Conservation (phyloP, 2,797 vertebrate genomes). For the Lycodopsis pacificus region DNA sequence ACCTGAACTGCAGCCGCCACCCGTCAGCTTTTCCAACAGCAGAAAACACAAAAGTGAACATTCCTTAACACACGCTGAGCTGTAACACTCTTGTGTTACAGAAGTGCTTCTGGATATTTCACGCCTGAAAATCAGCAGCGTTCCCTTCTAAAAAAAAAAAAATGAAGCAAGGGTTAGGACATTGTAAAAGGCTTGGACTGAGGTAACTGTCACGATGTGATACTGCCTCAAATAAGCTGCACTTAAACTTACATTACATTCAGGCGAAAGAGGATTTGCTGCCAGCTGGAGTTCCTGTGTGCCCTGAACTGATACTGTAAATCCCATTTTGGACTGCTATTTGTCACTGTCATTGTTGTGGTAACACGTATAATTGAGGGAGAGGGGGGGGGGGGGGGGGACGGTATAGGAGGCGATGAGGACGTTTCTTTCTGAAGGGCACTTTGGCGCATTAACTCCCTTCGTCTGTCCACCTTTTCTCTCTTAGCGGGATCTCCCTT, state of each 20-base stretch:
- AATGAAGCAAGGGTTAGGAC: slow-evolving; percentile 1
- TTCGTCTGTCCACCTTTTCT: not conserved
- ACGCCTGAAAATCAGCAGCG: slow-evolving; percentile 11
- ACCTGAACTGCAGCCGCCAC: not conserved
- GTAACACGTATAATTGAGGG: slow-evolving; percentile 65
- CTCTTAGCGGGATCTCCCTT: slow-evolving; percentile 21
- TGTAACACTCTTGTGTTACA: slow-evolving; percentile 37
- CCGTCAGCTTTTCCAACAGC: not conserved
- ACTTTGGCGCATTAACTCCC: slow-evolving; percentile 38
- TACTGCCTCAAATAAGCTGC: slow-evolving; percentile 57
- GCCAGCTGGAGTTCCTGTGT: slow-evolving; percentile 58
- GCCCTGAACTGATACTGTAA: slow-evolving; percentile 64
- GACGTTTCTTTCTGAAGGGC: slow-evolving; percentile 60
- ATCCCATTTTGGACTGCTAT: slow-evolving; percentile 69
- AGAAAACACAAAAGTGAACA: slow-evolving; percentile 12
- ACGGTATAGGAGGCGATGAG: slow-evolving; percentile 28
- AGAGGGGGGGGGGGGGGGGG: not conserved
- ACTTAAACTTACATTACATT: slow-evolving; percentile 63
- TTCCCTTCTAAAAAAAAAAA: slow-evolving; percentile 20
- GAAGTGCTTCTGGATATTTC: not conserved
- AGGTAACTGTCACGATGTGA: slow-evolving; percentile 40
- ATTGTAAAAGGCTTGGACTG: slow-evolving; percentile 30
- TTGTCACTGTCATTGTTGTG: slow-evolving; percentile 74
- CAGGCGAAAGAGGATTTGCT: slow-evolving; percentile 70
- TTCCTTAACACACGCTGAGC: not conserved